Base-by-base conservation (phyloP, 1,140 invertebrate genomes). In the Telenomus remus region DNA sequence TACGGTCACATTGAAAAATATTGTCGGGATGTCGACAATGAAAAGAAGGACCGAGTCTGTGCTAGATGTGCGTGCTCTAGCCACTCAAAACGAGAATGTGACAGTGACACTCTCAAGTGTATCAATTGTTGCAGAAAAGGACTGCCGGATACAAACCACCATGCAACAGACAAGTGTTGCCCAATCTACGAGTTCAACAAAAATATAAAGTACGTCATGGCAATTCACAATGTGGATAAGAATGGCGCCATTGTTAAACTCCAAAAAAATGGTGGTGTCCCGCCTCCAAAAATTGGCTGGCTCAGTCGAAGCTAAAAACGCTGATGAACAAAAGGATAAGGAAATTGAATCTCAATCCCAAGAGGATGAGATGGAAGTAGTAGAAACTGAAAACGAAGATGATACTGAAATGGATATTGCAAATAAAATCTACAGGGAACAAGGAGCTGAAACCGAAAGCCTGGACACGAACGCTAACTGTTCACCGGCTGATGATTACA, bases 131-230 rank as follows among this genome's bases (percentile, higher is more conserved):
- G 14, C 0, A 37, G 56, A 19, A 8, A 19, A 0, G 39, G 39
- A 16, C 0, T 60, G 0, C 0, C 13, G 14, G 12, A 49, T 11
- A 2, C 8, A 8, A 12, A 39, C 0, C 56, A 60, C n/a, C 0
- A 3, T 0, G 56, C 46, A 10, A 39, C 13, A 0, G 15, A 27
- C 19, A 60, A 27, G 34, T 37, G 10, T 8, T 60, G 56, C 46
- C 47, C 56, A 0, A 42, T 49, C 4, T 49, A 39, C 16, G 39
- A n/a, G 15, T 42, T 60, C 1, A 50, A 60, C 6, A 39, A 27
- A 4, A 35, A 49, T 10, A 49, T 60, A n/a, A 49, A 60, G 46
- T 16, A 19, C 7, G 46, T 60, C 4, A 60, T 60, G 56, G 59
- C 59, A 0, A 10, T 6, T 3, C 59, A 53, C 7, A n/a, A 63